Conservation (phyloP, 1,140 invertebrate genomes). For the Lethrus apterus region DNA sequence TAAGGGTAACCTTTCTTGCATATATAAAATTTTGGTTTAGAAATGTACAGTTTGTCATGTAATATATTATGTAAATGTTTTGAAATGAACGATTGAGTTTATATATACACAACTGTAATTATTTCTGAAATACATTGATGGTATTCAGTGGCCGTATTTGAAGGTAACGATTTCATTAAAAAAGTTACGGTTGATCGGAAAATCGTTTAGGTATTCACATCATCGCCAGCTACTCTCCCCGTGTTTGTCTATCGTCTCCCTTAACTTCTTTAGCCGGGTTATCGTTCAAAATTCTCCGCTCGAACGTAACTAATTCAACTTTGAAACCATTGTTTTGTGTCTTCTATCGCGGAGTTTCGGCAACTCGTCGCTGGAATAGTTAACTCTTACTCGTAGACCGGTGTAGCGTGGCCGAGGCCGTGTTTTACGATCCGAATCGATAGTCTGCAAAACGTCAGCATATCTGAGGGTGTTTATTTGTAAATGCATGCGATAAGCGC, state of each 20-base stretch:
- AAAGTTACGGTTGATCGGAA: no score
- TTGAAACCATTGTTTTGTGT: conserved; percentile 37
- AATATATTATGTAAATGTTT: no score
- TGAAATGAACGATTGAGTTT: no score
- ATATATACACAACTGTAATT: no score
- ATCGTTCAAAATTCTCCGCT: conserved; percentile 38
- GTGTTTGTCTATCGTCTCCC: conserved; percentile 32
- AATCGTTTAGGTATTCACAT: no score
- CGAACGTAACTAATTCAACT: conserved; percentile 40
- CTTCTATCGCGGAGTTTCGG: conserved; percentile 5
- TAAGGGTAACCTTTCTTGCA: no score
- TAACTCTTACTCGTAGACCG: background rate
- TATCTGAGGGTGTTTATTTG: conserved; percentile 19
- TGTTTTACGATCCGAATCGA: conserved; percentile 3
- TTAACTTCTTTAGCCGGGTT: conserved; percentile 34
- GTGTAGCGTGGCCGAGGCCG: background rate
- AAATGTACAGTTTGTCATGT: no score
- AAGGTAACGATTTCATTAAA: no score
- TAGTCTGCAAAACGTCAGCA: conserved; percentile 10
- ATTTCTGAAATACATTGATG: no score
- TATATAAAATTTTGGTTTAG: no score
- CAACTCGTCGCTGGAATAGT: conserved; percentile 2
- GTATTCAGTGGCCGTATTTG: no score
- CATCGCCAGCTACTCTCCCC: no score
- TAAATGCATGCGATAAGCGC: conserved; percentile 12